Conservation (phyloP, 2,113 vertebrate genomes). For the western clawed frog (Xenopus tropicalis) region DNA sequence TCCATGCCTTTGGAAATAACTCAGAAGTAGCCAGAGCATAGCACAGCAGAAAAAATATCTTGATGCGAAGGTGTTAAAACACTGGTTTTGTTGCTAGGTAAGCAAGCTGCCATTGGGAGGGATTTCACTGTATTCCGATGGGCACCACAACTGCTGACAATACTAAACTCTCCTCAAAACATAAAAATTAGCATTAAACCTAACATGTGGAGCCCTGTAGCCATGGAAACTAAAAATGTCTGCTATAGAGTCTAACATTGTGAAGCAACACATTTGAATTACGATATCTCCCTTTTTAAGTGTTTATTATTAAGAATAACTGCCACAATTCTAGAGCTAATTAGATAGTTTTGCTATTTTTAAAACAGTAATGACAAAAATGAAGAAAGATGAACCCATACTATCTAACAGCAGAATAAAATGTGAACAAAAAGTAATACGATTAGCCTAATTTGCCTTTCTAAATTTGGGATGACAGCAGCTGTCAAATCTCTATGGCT, state of each 20-base stretch:
- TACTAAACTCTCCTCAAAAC: slow-evolving; percentile 48
- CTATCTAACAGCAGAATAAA: too few relatives aligned
- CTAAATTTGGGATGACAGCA: too few relatives aligned
- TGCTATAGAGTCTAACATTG: slow-evolving; percentile 41
- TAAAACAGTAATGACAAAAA: too few relatives aligned
- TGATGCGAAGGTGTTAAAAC: slow-evolving; percentile 3
- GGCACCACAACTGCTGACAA: slow-evolving; percentile 44
- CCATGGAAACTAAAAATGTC: slow-evolving; percentile 55
- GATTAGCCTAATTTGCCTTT: too few relatives aligned
- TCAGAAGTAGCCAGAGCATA: too few relatives aligned
- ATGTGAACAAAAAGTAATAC: too few relatives aligned
- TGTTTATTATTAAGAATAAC: slow-evolving; percentile 17
- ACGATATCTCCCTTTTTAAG: slow-evolving; percentile 11
- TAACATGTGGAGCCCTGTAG: slow-evolving; percentile 42
- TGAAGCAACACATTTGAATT: slow-evolving; percentile 47
- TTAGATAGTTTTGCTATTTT: slow-evolving; percentile 1
- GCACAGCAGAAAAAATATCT: neutral
- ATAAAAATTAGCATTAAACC: slow-evolving; percentile 35
- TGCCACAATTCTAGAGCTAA: slow-evolving; percentile 42
- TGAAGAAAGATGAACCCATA: too few relatives aligned
- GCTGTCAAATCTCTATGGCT: too few relatives aligned
- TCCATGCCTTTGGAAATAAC: too few relatives aligned
- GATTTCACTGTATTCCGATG: slow-evolving; percentile 35
- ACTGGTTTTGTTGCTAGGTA: neutral
- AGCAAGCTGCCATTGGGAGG: neutral